These are phyloP conservation scores for Ciconia stormi DNA, from an alignment of 2,113 vertebrate genomes.

Conservation along the genomic window DNA sequence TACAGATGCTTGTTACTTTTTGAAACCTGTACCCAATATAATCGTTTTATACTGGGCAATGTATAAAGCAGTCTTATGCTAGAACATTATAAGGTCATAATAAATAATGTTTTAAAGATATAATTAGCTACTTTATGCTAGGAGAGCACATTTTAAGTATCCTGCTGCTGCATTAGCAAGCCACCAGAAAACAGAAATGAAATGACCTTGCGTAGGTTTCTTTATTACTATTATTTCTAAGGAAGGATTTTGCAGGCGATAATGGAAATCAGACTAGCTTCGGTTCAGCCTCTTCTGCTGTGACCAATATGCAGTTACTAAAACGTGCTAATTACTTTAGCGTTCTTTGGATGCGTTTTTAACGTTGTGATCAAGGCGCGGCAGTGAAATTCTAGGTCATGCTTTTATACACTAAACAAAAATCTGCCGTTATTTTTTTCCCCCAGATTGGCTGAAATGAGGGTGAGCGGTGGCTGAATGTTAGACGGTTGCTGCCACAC, in stretches of 20 bases:
- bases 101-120: conserved; percentile 73
- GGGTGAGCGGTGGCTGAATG: conserved; percentile 47
- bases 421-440: not conserved
- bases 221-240: conserved; percentile 36
- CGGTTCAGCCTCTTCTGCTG: conserved; percentile 56
- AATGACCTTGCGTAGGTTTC: conserved; percentile 25
- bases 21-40: conserved; percentile 73
- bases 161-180: not conserved
- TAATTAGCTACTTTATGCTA: conserved; percentile 66
- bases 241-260: conserved; percentile 30
- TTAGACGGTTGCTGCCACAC: not conserved
- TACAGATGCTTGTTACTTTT: conserved; percentile 80
- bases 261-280: conserved; percentile 32
- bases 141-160: conserved; percentile 24
- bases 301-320: conserved; percentile 37
- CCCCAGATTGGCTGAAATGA: not conserved
- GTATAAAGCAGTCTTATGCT: conserved; percentile 63
- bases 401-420: conserved; percentile 39
- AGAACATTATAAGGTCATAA: conserved; percentile 66
- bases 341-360: not conserved
- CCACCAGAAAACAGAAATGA: not conserved
- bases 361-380: not conserved
- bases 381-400: conserved; percentile 42
- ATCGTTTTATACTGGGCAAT: conserved; percentile 74
- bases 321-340: conserved; percentile 56